A percentile compares a stretch with the other conserved stretches of the same genome.
phyloP scores from a whole-genome alignment of 2,888 invertebrate species.

The Cerastis leucographa region DNA sequence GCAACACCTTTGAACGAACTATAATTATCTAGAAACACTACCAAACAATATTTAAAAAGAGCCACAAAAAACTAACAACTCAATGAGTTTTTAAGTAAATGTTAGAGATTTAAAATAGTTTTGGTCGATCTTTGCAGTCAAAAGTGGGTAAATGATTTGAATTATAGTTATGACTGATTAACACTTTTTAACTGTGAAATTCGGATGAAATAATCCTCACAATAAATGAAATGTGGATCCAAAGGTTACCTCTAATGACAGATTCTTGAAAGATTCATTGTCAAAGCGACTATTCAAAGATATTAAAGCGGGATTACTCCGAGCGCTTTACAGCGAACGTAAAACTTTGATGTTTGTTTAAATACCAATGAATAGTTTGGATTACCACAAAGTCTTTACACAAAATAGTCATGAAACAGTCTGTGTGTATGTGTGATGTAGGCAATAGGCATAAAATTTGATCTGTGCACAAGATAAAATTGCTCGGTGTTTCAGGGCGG shows the following conservation, averaged over 20 bases:
- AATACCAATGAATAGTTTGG: slow-evolving; percentile 62
- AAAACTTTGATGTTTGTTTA: slow-evolving; percentile 63
- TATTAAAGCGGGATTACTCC: slow-evolving; percentile 32
- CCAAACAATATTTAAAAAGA: neutral
- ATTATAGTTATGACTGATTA: neutral
- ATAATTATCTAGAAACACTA: neutral
- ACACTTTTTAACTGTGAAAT: neutral
- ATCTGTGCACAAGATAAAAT: slow-evolving; percentile 23
- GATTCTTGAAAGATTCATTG: slow-evolving; percentile 5
- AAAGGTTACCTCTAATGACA: slow-evolving; percentile 5
- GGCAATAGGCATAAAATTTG: slow-evolving; percentile 14
- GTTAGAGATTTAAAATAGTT: neutral
- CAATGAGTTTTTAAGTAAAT: neutral
- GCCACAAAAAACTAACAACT: neutral
- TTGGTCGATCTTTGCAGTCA: neutral
- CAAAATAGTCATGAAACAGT: slow-evolving; percentile 49
- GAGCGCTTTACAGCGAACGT: slow-evolving; percentile 53
- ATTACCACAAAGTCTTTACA: slow-evolving; percentile 47
- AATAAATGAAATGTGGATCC: slow-evolving; percentile 1
- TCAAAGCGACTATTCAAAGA: slow-evolving; percentile 9
- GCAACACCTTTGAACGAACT: neutral
- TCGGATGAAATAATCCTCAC: neutral
- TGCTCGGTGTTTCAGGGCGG: neutral
- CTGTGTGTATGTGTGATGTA: slow-evolving; percentile 16
- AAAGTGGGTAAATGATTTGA: neutral